A percentile compares a stretch with the other conserved stretches of the same genome.
These are phyloP conservation scores for Vulpes vulpes DNA, from an alignment of 2,113 vertebrate species.

Conservation along the genomic window DNA sequence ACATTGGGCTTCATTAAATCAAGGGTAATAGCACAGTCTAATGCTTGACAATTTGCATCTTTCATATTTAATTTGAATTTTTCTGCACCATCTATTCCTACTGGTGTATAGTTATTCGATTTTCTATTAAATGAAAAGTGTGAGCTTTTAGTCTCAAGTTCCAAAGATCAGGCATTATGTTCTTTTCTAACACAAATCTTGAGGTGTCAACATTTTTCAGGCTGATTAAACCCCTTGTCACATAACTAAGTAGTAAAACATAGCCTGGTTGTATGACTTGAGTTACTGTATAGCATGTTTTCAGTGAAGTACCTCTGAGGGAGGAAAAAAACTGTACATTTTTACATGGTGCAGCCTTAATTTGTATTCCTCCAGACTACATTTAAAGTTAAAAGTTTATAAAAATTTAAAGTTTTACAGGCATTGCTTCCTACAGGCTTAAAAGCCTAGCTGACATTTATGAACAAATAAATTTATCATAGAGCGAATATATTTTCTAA, in stretches of 20 bases:
- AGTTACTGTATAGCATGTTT: conserved; percentile 25
- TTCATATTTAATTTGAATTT: conserved; percentile 84
- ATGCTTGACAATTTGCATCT: conserved; percentile 78
- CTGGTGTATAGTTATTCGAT: conserved; percentile 63
- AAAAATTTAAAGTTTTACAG: conserved; percentile 75
- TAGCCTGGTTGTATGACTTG: conserved; percentile 16
- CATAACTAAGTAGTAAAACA: conserved; percentile 64
- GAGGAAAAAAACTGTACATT: neutral
- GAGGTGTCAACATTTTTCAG: conserved; percentile 73
- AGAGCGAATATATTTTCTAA: conserved; percentile 64
- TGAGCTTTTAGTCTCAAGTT: conserved; percentile 70
- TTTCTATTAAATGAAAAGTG: conserved; percentile 78
- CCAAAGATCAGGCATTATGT: conserved; percentile 70
- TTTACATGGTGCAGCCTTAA: conserved; percentile 57
- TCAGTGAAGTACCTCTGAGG: neutral
- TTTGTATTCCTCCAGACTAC: conserved; percentile 67
- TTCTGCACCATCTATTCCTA: conserved; percentile 80
- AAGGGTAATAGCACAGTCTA: conserved; percentile 71
- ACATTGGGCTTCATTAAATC: conserved; percentile 76
- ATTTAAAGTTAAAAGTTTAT: conserved; percentile 78
- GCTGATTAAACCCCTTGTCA: conserved; percentile 72
- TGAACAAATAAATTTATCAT: conserved; percentile 79
- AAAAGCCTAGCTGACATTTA: conserved; percentile 75
- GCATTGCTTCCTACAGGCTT: conserved; percentile 63
- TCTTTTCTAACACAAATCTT: conserved; percentile 75